Evolutionary conservation across 2,888 invertebrate genomes (phyloP), one percentile per base, ranked within the genome.

Genomic region (Eurytoma adleriae): DNA sequence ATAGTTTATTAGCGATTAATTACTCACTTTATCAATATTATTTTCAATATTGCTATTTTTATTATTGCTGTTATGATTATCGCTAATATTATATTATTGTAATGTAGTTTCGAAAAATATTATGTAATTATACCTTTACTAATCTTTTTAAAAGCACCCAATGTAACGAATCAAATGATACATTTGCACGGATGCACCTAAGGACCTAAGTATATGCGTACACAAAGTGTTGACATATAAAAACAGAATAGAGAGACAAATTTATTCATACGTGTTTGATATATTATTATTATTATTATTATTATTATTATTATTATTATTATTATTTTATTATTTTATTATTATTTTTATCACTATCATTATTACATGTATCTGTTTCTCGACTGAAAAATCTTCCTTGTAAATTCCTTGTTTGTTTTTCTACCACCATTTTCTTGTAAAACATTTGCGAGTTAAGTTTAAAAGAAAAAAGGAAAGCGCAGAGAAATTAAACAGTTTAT

Each of bases 31-130:
- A 83, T 83, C 81, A 83, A 80, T 85, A 83, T 83, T 81, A 79
- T 70, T 76, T 79, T 62, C 73, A 79, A 78, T 30, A 71, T 64
- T 70, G 64, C 78, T 81, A 79, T 77, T 79, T 69, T 85, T 86
- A 86, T 86, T 85, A 86, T 86, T 83, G 85, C 83, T 84, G 85
- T 86, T 86, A 85, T 56, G 81, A 84, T 85, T 84, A 85, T 84
- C 84, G 70, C 83, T 84, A 84, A 68, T 62, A 72, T 73, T 78
- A 69, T 82, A 83, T 85, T 84, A 77, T 77, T 64, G 64, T 74
- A 67, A 71, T 71, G 48, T 81, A 78, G 67, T 82, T 82, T 64
- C 59, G 61, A 68, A 56, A 76, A 62, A 75, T 78, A 69, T 76
- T 81, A 68, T 78, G 72, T 79, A 79, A 79, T 79, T 78, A 75